Base-by-base conservation (phyloP, 2,888 invertebrate genomes). In the Drosophila seclusa region DNA sequence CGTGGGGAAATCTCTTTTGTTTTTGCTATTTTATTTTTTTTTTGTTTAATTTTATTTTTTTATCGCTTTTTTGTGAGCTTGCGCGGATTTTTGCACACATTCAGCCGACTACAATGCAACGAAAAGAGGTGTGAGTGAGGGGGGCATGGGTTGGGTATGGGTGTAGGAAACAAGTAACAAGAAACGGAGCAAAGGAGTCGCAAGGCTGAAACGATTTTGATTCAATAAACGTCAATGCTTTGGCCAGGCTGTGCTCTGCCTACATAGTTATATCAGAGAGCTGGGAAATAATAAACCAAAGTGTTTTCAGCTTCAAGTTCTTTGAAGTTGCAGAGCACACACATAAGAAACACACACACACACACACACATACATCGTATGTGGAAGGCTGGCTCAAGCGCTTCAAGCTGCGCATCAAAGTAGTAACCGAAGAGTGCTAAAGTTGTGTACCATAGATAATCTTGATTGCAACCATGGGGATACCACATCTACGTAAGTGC, bases 161-260 rank as follows among this genome's bases (percentile, higher is more conserved):
- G 7, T 24, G 18, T 2, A 13, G 45, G 40, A 13, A 40, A n/a
- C 32, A 55, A 60, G 55, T 38, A 73, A 66, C 66, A 55, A 71
- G 58, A 67, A 62, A 36, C 63, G 52, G 48, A 36, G 70, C 60
- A 64, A 76, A 68, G 79, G 76, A 76, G 59, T 48, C 49, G 40
- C 61, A 42, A 55, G 63, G 53, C 76, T 78, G 69, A 80, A 82
- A 67, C 79, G 86, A 66, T 85, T 87, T 85, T 87, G 86, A 85
- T 85, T 85, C 83, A 85, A 85, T 85, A 86, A 85, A 85, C 88
- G 86, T 86, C 88, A 86, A 78, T 88, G 78, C 71, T 61, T 82
- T 73, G 61, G 73, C 68, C 61, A 34, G 61, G 66, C 72, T 24
- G 13, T 38, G 45, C 38, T 52, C 32, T n/a, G 54, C 27, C n/a